Evolutionary conservation across 2,888 invertebrate species (phyloP).

Genomic region (Dryococelus australis): DNA sequence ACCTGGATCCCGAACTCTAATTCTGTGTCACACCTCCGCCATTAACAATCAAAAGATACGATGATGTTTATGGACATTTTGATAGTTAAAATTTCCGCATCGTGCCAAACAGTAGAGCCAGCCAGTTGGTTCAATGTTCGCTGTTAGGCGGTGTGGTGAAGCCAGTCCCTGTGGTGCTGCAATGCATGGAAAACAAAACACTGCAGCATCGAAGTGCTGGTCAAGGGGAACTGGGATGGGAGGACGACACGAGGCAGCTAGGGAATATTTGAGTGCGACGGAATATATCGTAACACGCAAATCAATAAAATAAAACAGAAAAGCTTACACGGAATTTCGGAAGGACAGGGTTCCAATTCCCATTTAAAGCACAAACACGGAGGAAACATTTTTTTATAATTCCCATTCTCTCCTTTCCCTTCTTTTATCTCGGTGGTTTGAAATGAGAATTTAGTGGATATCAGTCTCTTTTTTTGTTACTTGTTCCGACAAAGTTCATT

Average conservation of each 20-base stretch:
- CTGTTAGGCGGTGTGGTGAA: background rate
- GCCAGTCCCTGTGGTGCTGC: background rate
- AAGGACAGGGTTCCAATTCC: background rate
- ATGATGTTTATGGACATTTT: no score
- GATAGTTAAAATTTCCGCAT: no score
- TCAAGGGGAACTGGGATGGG: background rate
- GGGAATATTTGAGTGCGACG: background rate
- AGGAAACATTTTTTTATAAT: background rate
- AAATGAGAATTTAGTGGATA: background rate
- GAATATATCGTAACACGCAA: background rate
- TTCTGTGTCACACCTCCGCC: no score
- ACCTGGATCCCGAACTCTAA: no score
- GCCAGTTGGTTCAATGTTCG: background rate
- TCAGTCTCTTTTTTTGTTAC: background rate
- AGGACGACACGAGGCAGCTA: background rate
- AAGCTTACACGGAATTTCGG: background rate
- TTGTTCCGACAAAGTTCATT: background rate
- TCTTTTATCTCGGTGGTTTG: background rate
- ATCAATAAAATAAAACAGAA: slow-evolving; percentile 16
- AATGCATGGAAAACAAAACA: background rate
- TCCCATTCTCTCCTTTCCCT: background rate
- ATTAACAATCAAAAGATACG: no score
- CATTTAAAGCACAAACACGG: background rate
- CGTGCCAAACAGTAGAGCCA: no score
- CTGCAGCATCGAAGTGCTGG: background rate